Conservation (phyloP, 1,140 invertebrate genomes). For the Mizuhopecten yessoensis region DNA sequence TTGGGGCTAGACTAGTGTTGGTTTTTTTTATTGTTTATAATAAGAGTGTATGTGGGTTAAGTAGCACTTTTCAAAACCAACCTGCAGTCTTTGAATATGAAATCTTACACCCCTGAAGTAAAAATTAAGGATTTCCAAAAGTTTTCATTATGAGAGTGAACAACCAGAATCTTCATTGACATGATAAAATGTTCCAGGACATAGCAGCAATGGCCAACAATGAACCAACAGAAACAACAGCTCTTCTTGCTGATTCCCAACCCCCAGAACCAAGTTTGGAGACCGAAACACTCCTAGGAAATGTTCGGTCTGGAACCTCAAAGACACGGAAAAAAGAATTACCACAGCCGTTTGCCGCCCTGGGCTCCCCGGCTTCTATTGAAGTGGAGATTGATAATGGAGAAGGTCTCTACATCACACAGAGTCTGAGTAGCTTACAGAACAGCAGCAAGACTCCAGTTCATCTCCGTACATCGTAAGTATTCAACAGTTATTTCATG, state of each 20-base stretch:
- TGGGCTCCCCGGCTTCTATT: background rate
- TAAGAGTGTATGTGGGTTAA: no score
- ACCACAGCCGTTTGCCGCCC: background rate
- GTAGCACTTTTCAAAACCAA: no score
- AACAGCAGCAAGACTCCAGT: no score
- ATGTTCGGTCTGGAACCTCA: background rate
- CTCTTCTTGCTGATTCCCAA: background rate
- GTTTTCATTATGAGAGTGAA: no score
- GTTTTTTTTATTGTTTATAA: no score
- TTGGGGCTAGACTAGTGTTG: no score
- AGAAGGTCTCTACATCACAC: background rate
- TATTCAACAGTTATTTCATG: background rate
- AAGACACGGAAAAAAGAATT: background rate
- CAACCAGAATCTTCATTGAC: no score
- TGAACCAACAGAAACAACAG: background rate
- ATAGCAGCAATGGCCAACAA: background rate
- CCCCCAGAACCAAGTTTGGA: constrained; percentile 7
- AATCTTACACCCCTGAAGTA: no score
- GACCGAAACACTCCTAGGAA: background rate
- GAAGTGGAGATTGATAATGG: background rate
- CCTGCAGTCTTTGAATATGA: no score
- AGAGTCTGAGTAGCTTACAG: background rate
- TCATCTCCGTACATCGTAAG: no score
- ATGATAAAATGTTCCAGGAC: background rate
- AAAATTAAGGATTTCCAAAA: no score